These are phyloP conservation scores for Habropoda laboriosa DNA, from an alignment of 1,140 invertebrate species.

Conservation along the genomic window DNA sequence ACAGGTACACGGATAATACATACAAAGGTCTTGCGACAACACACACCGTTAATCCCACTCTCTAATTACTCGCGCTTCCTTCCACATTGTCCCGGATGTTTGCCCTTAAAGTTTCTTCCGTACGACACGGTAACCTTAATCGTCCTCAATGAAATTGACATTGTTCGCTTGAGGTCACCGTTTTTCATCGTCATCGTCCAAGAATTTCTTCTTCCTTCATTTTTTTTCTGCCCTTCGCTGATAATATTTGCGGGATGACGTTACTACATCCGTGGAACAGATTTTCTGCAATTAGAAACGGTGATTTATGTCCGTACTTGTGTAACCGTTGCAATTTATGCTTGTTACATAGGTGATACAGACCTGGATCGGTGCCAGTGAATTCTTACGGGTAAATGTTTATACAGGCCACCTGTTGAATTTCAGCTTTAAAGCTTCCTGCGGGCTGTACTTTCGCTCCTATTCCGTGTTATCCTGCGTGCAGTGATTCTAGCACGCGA, in stretches of 20 bases:
- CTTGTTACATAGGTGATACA: background rate
- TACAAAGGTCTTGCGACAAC: conserved; percentile 41
- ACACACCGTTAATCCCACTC: conserved; percentile 54
- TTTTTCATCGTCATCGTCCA: background rate
- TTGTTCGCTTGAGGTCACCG: background rate
- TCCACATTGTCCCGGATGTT: conserved; percentile 7
- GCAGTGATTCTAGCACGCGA: background rate
- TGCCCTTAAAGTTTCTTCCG: background rate
- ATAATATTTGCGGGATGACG: too few relatives aligned
- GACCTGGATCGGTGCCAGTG: background rate
- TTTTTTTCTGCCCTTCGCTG: background rate
- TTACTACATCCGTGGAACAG: too few relatives aligned
- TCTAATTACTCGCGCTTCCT: conserved; percentile 51
- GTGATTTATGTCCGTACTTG: background rate
- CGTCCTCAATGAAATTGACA: background rate
- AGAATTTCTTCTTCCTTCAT: too few relatives aligned
- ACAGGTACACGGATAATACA: too few relatives aligned
- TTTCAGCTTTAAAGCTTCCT: background rate
- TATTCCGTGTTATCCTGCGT: too few relatives aligned
- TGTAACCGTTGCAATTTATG: background rate
- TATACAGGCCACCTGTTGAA: conserved; percentile 6
- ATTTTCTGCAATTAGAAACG: background rate
- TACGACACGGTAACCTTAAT: background rate
- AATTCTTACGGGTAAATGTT: background rate
- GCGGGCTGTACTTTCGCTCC: background rate